A percentile compares a stretch with the other conserved stretches of the same genome.
Evolutionary conservation across 1,140 invertebrate species (phyloP).

Genomic region (Tachypleus tridentatus): DNA sequence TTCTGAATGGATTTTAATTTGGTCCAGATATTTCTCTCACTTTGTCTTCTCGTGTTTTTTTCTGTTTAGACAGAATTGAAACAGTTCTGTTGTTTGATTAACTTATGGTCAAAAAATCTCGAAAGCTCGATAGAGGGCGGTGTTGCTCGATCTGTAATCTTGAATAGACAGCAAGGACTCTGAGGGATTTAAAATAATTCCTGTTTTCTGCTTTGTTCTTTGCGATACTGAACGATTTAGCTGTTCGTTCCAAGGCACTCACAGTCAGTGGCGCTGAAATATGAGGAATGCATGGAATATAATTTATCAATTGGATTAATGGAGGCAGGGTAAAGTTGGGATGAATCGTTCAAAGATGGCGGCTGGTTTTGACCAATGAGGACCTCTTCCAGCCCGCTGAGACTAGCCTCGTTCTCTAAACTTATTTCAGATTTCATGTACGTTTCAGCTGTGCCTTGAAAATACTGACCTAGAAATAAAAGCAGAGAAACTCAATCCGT

Average conservation of each 20-base stretch:
- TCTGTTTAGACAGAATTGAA: too few relatives aligned
- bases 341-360: conserved; percentile 42
- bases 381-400: conserved; percentile 25
- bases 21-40: too few relatives aligned
- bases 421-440: conserved; percentile 25
- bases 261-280: conserved; percentile 45
- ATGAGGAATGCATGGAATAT: conserved; percentile 94
- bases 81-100: too few relatives aligned
- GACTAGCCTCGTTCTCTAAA: conserved; percentile 24
- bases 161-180: too few relatives aligned
- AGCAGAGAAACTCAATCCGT: neutral
- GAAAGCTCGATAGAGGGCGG: too few relatives aligned
- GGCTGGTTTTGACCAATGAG: conserved; percentile 18
- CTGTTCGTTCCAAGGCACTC: conserved; percentile 21
- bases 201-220: too few relatives aligned
- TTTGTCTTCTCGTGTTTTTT: too few relatives aligned
- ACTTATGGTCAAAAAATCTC: too few relatives aligned
- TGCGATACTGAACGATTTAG: conserved; percentile 7
- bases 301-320: conserved; percentile 92
- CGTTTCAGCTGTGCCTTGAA: conserved; percentile 16
- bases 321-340: conserved; percentile 77
- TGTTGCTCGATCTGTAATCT: too few relatives aligned
- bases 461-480: conserved; percentile 20
- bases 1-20: too few relatives aligned
- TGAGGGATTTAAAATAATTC: too few relatives aligned